Percentiles rank a stretch among this genome's conserved stretches.
Evolutionary conservation across 2,113 vertebrate genomes (phyloP).

Genomic region (Archocentrus centrarchus): DNA sequence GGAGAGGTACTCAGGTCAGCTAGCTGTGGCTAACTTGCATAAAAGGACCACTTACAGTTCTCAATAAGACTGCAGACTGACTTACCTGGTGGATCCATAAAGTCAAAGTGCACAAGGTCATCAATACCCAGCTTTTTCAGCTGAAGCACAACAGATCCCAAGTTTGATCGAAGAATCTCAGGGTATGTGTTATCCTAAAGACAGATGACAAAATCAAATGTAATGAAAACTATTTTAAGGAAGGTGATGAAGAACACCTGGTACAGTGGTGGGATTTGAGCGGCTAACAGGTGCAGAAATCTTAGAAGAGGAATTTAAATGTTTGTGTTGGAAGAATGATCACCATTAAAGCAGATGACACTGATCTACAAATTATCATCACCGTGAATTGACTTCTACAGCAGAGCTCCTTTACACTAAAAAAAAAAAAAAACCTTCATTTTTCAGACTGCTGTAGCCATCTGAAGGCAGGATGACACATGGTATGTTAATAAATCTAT

Average conservation of each 20-base stretch:
- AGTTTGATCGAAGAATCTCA: slow-evolving; percentile 96
- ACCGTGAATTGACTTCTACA: background rate
- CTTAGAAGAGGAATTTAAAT: background rate
- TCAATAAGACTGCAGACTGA: background rate
- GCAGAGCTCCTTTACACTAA: background rate
- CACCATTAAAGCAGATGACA: background rate
- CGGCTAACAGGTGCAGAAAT: background rate
- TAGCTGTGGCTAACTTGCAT: background rate
- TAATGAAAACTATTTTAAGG: background rate
- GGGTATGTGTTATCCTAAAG: slow-evolving; percentile 97
- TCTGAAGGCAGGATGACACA: background rate
- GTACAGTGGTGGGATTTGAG: background rate
- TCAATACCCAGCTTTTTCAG: slow-evolving; percentile 99
- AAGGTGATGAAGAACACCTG: background rate
- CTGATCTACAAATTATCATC: background rate
- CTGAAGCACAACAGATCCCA: slow-evolving; percentile 97
- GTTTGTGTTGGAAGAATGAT: background rate
- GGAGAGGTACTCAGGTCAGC: background rate
- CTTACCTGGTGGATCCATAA: slow-evolving; percentile 99
- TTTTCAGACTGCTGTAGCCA: background rate
- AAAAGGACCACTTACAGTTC: background rate
- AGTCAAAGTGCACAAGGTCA: slow-evolving; percentile 98
- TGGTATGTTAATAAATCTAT: background rate
- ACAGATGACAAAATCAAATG: background rate
- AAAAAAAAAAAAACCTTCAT: background rate